Percentiles rank a stretch among this genome's conserved stretches.
Conservation (phyloP, 2,888 invertebrate genomes). For the Polymixis lichenea region DNA sequence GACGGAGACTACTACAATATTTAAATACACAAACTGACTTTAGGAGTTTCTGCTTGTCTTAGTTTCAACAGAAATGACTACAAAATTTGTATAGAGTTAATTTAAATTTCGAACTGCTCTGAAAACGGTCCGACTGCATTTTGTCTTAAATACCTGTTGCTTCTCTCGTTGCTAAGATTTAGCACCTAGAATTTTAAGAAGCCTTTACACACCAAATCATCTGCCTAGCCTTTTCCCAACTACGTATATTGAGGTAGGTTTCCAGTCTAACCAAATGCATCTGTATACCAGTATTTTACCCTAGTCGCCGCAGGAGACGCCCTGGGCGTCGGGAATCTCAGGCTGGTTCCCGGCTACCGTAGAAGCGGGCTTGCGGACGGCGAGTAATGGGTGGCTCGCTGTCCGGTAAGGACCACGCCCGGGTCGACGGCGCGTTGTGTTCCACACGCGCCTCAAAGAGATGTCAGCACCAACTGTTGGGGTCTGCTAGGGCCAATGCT, state of each 20-base stretch:
- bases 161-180: slow-evolving; percentile 45
- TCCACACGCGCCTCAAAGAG: too few species aligned
- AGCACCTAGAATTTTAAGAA: slow-evolving; percentile 20
- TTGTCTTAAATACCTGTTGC: slow-evolving; percentile 47
- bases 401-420: too few species aligned
- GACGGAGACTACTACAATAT: slow-evolving; percentile 18
- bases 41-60: slow-evolving; percentile 16
- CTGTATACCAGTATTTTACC: background rate
- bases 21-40: slow-evolving; percentile 11
- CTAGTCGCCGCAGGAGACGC: too few species aligned
- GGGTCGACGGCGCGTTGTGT: too few species aligned
- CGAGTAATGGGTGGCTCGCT: too few species aligned
- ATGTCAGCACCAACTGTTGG: too few species aligned
- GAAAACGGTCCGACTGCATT: slow-evolving; percentile 35
- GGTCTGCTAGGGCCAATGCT: too few species aligned
- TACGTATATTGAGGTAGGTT: background rate
- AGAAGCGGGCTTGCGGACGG: too few species aligned
- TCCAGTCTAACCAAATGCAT: background rate
- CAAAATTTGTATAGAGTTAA: slow-evolving; percentile 29
- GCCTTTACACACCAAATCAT: background rate
- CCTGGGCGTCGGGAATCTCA: too few species aligned
- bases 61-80: slow-evolving; percentile 30
- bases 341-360: too few species aligned
- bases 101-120: slow-evolving; percentile 46
- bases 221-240: background rate